Base-by-base conservation (phyloP, 2,797 vertebrate species). In the Poecile montanus region DNA sequence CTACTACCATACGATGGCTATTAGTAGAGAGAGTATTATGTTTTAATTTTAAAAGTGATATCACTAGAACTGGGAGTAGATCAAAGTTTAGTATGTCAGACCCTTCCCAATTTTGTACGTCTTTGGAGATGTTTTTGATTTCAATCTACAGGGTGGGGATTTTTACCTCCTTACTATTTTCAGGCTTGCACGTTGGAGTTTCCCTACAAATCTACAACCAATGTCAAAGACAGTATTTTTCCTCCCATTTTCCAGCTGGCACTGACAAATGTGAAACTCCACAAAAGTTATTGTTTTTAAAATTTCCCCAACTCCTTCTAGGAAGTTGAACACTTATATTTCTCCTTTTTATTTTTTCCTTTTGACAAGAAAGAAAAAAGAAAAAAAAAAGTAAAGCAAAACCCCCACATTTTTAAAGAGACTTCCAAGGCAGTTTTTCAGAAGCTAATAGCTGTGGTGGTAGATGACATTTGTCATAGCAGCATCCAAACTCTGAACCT, bases 1-100 rank as follows among this genome's bases (percentile, higher is more conserved):
- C 68, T 91, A 82, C 70, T 67, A 94, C 85, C 94, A 90, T 95
- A 88, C 19, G 54, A 97, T 86, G 71, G 81, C 66, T 92, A 60
- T 88, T 83, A 79, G 40, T 66, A 92, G 65, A 85, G 51, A 47
- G 7, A 72, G 9, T 62, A 38, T 56, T 32, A 75, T 15, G 22
- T 81, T 88, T 93, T 44, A 34, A 30, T 88, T 82, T 66, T 16
- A 70, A 73, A 81, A 76, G 20, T 15, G 12, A 10, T 54, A 20
- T 84, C 26, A 34, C 11, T 70, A 82, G 34, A 48, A 47, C 36
- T 83, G 44, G 44, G 32, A 66, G 12, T 67, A 82, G 70, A 29
- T 84, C 42, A 25, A 90, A 60, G 8, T 88, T 76, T 85, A 79
- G 16, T 58, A 12, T 85, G 61, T 88, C 19, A 83, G 50, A 72